Evolutionary conservation across 2,888 invertebrate species (phyloP).

Genomic region (Diarsia mendica): DNA sequence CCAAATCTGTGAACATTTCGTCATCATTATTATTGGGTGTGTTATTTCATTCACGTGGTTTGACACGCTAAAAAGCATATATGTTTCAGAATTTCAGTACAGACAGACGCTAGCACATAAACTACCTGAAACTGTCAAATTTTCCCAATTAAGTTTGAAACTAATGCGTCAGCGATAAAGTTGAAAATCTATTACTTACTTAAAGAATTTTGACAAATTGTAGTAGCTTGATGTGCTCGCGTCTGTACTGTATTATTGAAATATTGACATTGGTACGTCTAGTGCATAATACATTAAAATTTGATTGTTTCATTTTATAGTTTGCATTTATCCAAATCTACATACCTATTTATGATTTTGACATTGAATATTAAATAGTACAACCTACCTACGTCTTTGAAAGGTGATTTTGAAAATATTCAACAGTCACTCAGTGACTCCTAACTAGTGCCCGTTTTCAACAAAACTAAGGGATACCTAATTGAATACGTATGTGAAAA

Average conservation of each 20-base stretch:
- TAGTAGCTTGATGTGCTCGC: too few species aligned
- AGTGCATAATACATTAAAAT: not conserved
- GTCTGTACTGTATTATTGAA: too few species aligned
- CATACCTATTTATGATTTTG: slow-evolving; percentile 11
- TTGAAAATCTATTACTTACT: too few species aligned
- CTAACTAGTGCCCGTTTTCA: too few species aligned
- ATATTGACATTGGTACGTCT: not conserved
- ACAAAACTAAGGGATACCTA: too few species aligned
- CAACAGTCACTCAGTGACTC: not conserved
- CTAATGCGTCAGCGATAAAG: too few species aligned
- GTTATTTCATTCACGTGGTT: slow-evolving; percentile 5
- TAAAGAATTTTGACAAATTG: too few species aligned
- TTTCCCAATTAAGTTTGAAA: too few species aligned
- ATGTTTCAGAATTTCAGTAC: not conserved
- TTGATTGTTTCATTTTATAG: slow-evolving; percentile 11
- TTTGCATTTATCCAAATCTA: not conserved
- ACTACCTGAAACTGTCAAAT: too few species aligned
- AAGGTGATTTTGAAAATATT: not conserved
- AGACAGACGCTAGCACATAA: too few species aligned
- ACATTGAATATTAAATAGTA: slow-evolving; percentile 14
- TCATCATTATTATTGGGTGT: slow-evolving; percentile 22
- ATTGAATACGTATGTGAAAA: too few species aligned
- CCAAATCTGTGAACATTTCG: not conserved
- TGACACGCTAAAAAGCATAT: not conserved
- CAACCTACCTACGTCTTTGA: not conserved